Evolutionary conservation across 2,113 vertebrate genomes (phyloP).

Genomic region (Petaurus breviceps): DNA sequence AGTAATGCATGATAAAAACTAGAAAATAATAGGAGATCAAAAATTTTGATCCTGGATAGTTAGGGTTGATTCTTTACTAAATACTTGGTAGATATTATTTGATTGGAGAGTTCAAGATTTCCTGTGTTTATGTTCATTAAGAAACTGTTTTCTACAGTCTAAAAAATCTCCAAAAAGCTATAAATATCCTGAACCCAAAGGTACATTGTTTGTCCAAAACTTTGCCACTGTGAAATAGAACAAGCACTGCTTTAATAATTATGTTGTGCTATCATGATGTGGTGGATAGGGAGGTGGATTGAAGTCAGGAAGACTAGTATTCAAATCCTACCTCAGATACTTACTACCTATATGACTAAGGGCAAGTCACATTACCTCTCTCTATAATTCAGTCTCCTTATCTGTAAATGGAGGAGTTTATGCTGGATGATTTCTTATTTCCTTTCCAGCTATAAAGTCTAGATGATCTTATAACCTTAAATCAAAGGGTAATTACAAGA

Average conservation of each 20-base stretch:
- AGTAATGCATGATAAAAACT: constrained; percentile 35
- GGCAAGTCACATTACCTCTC: neutral
- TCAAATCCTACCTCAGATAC: neutral
- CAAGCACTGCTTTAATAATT: neutral
- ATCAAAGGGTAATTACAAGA: neutral
- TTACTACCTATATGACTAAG: neutral
- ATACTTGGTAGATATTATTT: neutral
- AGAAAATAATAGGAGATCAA: neutral
- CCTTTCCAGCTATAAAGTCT: neutral
- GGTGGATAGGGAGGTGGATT: neutral
- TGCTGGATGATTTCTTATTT: neutral
- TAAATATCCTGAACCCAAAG: neutral
- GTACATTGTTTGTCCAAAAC: neutral
- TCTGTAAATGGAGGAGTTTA: neutral
- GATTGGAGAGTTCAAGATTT: neutral
- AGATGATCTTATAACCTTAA: neutral
- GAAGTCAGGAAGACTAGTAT: neutral
- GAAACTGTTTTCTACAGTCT: neutral
- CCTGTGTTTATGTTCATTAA: neutral
- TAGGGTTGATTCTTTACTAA: neutral
- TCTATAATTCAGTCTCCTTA: neutral
- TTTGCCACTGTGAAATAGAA: constrained; percentile 1
- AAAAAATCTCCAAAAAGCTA: constrained; percentile 14
- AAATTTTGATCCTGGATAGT: constrained; percentile 20
- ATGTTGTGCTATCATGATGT: neutral